Conservation (phyloP, 2,797 vertebrate species). For the Nannoperca australis region DNA sequence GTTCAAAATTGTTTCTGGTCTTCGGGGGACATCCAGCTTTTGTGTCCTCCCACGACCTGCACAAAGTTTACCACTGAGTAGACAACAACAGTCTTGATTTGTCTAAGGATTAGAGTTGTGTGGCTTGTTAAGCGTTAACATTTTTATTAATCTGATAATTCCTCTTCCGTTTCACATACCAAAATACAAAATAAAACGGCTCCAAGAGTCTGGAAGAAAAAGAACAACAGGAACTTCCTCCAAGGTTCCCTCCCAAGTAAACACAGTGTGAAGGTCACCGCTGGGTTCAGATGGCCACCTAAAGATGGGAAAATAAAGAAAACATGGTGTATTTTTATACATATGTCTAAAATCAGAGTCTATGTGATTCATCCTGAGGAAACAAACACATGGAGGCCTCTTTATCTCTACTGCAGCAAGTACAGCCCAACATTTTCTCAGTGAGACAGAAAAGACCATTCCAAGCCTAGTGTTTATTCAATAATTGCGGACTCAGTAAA, state of each 20-base stretch:
- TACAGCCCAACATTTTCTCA: not conserved
- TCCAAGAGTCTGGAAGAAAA: constrained; percentile 89
- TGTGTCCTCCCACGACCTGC: not conserved
- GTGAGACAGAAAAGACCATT: not conserved
- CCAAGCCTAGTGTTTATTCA: constrained; percentile 10
- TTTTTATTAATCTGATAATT: not conserved
- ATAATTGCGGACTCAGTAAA: constrained; percentile 53
- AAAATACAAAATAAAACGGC: constrained; percentile 80
- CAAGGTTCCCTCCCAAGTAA: constrained; percentile 89
- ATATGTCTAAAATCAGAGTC: not conserved
- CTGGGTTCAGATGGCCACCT: constrained; percentile 93
- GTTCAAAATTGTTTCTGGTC: not conserved
- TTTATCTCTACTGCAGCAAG: not conserved
- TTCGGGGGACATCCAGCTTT: not conserved
- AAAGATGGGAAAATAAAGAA: constrained; percentile 14
- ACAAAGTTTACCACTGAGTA: not conserved
- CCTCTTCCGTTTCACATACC: constrained; percentile 76
- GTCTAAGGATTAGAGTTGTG: not conserved
- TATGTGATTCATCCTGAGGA: not conserved
- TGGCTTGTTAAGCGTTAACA: not conserved
- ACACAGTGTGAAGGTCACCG: constrained; percentile 91
- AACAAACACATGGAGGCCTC: constrained; percentile 5
- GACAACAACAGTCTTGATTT: not conserved
- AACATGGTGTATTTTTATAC: not conserved
- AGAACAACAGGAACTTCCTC: constrained; percentile 90